Evolutionary conservation across 64 coral and sea anemone genomes (phyloP).

Genomic region (Stichodactyla mertensii): DNA sequence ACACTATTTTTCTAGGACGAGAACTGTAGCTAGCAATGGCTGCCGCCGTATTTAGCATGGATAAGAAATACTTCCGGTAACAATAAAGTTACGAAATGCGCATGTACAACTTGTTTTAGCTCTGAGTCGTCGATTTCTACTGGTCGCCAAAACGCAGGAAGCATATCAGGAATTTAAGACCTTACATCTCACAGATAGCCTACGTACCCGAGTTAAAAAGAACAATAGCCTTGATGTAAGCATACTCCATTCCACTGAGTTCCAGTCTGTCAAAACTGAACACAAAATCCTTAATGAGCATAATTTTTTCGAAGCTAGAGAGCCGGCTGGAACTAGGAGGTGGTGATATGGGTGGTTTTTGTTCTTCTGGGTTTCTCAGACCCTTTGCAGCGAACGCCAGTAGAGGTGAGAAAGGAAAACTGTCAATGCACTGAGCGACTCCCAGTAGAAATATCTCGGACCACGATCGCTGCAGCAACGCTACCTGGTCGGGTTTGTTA

Average conservation of each 20-base stretch:
- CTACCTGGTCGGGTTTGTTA: slow-evolving; percentile 64
- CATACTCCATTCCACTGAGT: slow-evolving; percentile 67
- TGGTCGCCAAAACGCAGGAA: too few relatives aligned
- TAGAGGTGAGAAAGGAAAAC: slow-evolving; percentile 83
- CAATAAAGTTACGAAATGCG: too few relatives aligned
- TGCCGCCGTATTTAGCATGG: too few relatives aligned
- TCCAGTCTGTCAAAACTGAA: slow-evolving; percentile 88
- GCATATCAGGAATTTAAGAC: too few relatives aligned
- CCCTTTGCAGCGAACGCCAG: slow-evolving; percentile 65
- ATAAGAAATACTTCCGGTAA: too few relatives aligned
- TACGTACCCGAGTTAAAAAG: slow-evolving; percentile 61
- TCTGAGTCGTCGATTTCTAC: too few relatives aligned
- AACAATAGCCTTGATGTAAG: slow-evolving; percentile 78
- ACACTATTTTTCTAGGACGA: too few relatives aligned
- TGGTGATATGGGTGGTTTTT: background rate
- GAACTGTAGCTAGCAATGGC: too few relatives aligned
- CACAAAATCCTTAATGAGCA: slow-evolving; percentile 75
- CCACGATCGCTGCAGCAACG: slow-evolving; percentile 77
- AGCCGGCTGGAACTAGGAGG: background rate
- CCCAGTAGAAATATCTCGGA: slow-evolving; percentile 91
- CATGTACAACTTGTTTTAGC: too few relatives aligned
- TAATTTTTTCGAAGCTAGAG: slow-evolving; percentile 61
- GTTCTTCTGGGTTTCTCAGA: slow-evolving; percentile 40
- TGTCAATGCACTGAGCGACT: slow-evolving; percentile 72
- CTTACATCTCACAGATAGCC: too few relatives aligned